phyloP scores from a whole-genome alignment of 2,113 vertebrate genomes.

The Eolophus roseicapilla region DNA sequence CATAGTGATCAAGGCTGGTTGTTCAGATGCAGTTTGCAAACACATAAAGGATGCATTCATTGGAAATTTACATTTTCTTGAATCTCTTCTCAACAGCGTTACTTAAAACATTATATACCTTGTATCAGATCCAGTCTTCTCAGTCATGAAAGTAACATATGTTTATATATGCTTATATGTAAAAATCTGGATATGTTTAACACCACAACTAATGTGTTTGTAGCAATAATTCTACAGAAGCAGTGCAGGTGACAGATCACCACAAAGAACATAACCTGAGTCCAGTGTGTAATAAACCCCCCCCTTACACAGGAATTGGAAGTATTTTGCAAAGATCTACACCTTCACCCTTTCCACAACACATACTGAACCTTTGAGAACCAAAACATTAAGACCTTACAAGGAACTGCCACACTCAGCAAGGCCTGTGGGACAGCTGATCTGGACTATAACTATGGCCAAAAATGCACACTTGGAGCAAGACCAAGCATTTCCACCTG shows the following conservation, averaged over 20 bases:
- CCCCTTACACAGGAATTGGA: neutral
- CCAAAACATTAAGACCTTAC: neutral
- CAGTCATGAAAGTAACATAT: neutral
- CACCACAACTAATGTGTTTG: neutral
- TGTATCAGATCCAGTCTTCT: neutral
- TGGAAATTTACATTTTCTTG: neutral
- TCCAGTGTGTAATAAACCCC: neutral
- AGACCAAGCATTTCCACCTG: neutral
- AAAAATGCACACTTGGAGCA: neutral
- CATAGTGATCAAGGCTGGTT: constrained; percentile 54
- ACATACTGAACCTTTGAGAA: neutral
- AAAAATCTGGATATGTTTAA: neutral
- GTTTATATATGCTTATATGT: neutral
- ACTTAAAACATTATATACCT: neutral
- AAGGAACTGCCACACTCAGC: neutral
- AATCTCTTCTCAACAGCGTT: neutral
- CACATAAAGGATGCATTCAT: constrained; percentile 28
- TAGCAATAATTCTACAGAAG: neutral
- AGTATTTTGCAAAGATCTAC: neutral
- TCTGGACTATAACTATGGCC: neutral
- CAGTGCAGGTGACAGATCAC: neutral
- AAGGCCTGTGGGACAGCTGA: neutral
- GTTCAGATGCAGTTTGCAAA: constrained; percentile 68
- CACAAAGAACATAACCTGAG: neutral
- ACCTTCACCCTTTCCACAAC: neutral